Base-by-base conservation (phyloP, 2,888 invertebrate genomes). In the Rhamphomyia laevipes region DNA sequence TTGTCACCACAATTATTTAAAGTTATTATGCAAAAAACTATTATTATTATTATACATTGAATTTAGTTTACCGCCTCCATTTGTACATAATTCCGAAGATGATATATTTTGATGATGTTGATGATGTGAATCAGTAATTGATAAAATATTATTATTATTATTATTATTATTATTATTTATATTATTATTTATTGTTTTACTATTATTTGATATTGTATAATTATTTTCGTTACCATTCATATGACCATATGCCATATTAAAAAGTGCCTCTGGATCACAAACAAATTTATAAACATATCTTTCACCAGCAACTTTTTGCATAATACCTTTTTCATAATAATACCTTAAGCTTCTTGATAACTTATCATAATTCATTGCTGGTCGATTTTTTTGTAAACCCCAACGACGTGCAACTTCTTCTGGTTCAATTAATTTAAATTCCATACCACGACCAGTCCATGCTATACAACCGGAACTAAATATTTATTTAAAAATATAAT, bases 321-420 rank as follows among this genome's bases (percentile, higher is more conserved):
- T 94, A 62, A 95, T 95, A n/a, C 94, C 94, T 67, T 95, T 95
- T 69, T 95, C 94, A 67, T 95, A 95, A 66, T 95, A 95, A 63
- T 95, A 95, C n/a, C 95, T 78, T 38, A 95, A 74, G 0, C 94
- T 94, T 9, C 95, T 77, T 37, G 93, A 93, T 44, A 95, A 73
- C 68, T 95, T 95, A 70, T 95, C 95, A 65, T 95, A 95, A 73
- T 95, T 95, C 95, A 95, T 95, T 0, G 94, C 94, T 0, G 94
- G 94, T 0, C 94, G 76, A 73, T 95, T 95, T 73, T 95, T 95
- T 71, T 94, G 94, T 6, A 93, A 82, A 1, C 95, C 95, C 95
- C 95, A 95, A 21, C 93, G 77, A 15, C 94, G 76, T 3, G 94
- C 95, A 54, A 94, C 94, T 77, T 95, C 94, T 73, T 94, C 94